A percentile compares a stretch with the other conserved stretches of the same genome.
Evolutionary conservation across 2,113 vertebrate genomes (phyloP).

Genomic region (Rousettus leschenaultii): DNA sequence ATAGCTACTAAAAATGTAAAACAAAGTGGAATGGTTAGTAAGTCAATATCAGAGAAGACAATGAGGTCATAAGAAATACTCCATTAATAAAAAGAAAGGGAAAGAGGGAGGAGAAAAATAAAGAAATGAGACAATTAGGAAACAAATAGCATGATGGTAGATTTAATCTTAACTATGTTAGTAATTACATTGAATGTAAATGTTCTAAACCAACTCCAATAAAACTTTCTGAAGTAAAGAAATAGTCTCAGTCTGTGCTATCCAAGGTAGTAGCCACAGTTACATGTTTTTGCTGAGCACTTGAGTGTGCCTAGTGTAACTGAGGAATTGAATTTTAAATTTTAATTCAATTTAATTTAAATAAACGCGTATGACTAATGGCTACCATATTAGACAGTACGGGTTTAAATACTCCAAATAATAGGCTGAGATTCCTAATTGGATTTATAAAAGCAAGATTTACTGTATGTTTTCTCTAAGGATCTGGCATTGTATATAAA

Average conservation of each 20-base stretch:
- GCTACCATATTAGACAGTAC: neutral
- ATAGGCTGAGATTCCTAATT: neutral
- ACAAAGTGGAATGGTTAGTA: neutral
- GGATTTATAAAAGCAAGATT: neutral
- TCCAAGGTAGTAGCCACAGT: neutral
- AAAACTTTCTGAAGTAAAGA: neutral
- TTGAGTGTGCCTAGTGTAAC: neutral
- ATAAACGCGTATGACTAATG: neutral
- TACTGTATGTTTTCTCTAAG: neutral
- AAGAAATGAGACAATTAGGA: neutral
- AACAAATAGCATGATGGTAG: neutral
- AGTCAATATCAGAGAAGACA: neutral
- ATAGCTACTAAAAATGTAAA: neutral
- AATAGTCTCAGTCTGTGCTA: neutral
- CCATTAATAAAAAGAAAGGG: neutral
- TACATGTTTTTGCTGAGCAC: neutral
- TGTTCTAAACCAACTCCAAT: neutral
- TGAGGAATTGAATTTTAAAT: neutral
- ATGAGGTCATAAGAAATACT: neutral
- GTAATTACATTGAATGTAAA: neutral
- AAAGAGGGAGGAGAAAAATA: neutral
- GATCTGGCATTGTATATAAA: neutral
- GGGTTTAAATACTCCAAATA: neutral
- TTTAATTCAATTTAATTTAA: neutral
- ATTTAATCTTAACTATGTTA: neutral